A percentile compares a stretch with the other conserved stretches of the same genome.
These are phyloP conservation scores for Melinopterus prodromus DNA, from an alignment of 2,888 invertebrate species.

Conservation along the genomic window DNA sequence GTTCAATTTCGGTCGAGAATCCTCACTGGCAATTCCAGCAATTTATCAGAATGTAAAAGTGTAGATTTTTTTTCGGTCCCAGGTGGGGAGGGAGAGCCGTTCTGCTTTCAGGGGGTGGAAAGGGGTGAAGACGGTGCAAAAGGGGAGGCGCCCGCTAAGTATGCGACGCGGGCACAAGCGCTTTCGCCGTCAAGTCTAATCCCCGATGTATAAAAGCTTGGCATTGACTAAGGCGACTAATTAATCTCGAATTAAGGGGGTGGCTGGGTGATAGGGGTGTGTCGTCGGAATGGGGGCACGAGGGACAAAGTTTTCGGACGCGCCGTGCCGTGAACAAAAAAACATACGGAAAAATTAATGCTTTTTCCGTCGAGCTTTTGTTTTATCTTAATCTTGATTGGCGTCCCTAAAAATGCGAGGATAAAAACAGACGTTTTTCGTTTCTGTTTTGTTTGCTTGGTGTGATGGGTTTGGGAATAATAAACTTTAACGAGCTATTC, in stretches of 20 bases:
- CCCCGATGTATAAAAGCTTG: background rate
- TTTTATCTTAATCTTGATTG: conserved; percentile 4
- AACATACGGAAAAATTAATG: conserved; percentile 4
- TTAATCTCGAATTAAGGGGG: conserved; percentile 4
- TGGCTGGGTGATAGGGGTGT: background rate
- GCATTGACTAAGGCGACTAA: conserved; percentile 4
- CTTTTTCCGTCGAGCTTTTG: background rate
- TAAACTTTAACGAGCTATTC: background rate
- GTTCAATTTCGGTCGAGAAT: background rate
- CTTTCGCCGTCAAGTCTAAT: conserved; percentile 4
- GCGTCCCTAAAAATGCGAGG: background rate
- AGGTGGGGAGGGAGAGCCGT: background rate
- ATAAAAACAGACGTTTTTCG: background rate
- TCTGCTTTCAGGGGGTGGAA: background rate
- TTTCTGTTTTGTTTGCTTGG: background rate
- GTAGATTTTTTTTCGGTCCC: background rate
- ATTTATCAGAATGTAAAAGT: background rate
- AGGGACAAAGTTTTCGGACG: background rate
- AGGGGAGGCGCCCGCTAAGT: background rate
- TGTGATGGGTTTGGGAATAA: background rate
- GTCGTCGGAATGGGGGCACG: background rate
- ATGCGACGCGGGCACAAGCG: background rate
- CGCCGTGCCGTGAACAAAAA: background rate
- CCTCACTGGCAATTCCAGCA: background rate
- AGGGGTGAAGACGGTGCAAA: background rate